Evolutionary conservation across 2,888 invertebrate species (phyloP).

Genomic region (Pelosia muscerda): DNA sequence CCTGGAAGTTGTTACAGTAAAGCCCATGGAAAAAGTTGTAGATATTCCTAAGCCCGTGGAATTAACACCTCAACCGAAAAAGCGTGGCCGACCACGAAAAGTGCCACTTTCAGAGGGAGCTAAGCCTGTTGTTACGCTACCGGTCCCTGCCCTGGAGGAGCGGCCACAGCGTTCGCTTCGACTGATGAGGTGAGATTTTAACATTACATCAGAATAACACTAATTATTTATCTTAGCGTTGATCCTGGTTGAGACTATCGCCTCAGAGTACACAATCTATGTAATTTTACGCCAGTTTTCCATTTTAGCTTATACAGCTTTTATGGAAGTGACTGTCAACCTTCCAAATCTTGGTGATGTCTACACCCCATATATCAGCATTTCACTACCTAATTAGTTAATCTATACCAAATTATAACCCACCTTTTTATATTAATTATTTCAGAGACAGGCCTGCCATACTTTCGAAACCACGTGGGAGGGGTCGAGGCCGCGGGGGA

Average conservation of each 20-base stretch:
- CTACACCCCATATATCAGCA: background rate
- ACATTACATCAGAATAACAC: background rate
- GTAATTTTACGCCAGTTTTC: background rate
- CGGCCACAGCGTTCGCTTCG: constrained; percentile 81
- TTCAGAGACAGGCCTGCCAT: constrained; percentile 78
- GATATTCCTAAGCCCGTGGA: constrained; percentile 61
- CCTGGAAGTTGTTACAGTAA: constrained; percentile 72
- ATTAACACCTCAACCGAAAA: constrained; percentile 79
- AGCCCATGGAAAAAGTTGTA: constrained; percentile 55
- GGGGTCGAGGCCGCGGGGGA: constrained; percentile 76
- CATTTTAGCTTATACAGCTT: background rate
- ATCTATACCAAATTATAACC: background rate
- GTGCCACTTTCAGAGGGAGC: constrained; percentile 73
- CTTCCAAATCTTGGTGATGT: too few species aligned
- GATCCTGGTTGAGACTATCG: background rate
- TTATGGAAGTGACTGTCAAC: background rate
- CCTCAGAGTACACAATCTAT: background rate
- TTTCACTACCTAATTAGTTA: background rate
- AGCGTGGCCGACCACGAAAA: constrained; percentile 82
- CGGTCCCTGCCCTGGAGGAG: constrained; percentile 79
- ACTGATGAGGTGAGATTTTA: constrained; percentile 71
- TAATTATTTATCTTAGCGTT: background rate
- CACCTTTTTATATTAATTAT: constrained; percentile 23
- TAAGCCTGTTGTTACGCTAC: constrained; percentile 63
- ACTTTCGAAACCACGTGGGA: constrained; percentile 70